A percentile compares a stretch with the other conserved stretches of the same genome.
Evolutionary conservation across 1,140 invertebrate genomes (phyloP).

Genomic region (Drosophila pectinifera): DNA sequence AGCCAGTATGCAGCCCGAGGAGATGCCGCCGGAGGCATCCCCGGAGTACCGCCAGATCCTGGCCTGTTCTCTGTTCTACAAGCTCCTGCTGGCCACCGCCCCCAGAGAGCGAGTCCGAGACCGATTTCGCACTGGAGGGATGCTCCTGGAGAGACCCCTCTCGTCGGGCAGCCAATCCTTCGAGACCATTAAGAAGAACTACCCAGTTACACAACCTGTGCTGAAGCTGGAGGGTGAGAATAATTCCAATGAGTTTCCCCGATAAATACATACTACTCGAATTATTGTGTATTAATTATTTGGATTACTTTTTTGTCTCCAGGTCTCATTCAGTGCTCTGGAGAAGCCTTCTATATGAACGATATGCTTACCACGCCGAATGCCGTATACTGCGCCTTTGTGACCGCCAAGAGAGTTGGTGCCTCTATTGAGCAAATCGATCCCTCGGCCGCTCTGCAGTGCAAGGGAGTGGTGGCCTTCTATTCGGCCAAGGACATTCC

Average conservation of each 20-base stretch:
- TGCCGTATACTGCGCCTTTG: constrained; percentile 89
- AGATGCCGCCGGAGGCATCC: constrained; percentile 87
- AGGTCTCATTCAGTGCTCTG: constrained; percentile 89
- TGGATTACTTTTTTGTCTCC: constrained; percentile 63
- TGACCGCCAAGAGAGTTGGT: constrained; percentile 86
- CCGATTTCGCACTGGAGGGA: constrained; percentile 85
- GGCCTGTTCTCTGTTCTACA: constrained; percentile 90
- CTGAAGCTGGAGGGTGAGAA: constrained; percentile 90
- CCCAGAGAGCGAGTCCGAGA: constrained; percentile 66
- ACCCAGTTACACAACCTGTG: constrained; percentile 91
- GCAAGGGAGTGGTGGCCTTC: constrained; percentile 90
- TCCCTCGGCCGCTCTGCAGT: constrained; percentile 86
- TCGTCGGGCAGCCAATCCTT: constrained; percentile 91
- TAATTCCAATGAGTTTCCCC: too few relatives aligned
- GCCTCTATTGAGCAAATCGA: constrained; percentile 87
- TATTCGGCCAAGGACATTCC: constrained; percentile 90
- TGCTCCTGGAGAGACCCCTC: constrained; percentile 88
- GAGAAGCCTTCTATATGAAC: constrained; percentile 89
- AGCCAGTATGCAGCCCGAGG: constrained; percentile 45
- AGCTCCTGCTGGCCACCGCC: constrained; percentile 87
- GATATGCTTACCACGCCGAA: constrained; percentile 86
- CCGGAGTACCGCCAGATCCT: constrained; percentile 88
- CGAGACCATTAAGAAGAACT: constrained; percentile 89
- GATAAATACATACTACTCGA: too few relatives aligned
- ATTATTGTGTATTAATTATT: too few relatives aligned